Conservation (phyloP, 2,797 vertebrate genomes). For the Mormyrops attenuatus region DNA sequence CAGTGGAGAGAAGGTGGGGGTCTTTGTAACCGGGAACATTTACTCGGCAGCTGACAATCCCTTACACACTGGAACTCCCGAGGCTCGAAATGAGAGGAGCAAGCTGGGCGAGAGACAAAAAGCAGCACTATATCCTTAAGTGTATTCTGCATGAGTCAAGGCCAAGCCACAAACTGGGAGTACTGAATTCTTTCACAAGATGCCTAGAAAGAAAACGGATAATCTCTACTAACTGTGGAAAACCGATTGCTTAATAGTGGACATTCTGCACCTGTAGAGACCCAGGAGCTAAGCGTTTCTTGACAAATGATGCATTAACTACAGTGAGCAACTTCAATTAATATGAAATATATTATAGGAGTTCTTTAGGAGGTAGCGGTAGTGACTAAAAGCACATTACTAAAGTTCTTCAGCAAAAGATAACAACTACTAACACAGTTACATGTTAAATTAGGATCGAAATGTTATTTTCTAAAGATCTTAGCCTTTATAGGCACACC, state of each 20-base stretch:
- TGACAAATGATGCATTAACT: background rate
- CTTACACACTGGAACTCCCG: background rate
- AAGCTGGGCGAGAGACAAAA: background rate
- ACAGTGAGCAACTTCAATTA: background rate
- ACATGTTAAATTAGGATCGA: background rate
- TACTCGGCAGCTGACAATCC: background rate
- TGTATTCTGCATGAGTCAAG: background rate
- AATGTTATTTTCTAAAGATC: background rate
- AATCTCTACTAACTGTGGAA: background rate
- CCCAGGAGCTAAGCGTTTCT: background rate
- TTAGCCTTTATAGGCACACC: conserved; percentile 60
- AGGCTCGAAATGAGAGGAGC: background rate
- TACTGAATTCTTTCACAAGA: background rate
- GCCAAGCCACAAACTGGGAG: conserved; percentile 8
- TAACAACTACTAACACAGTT: background rate
- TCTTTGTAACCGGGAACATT: background rate
- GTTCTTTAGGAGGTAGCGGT: background rate
- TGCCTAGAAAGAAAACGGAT: background rate
- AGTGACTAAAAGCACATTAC: background rate
- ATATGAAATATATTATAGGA: background rate
- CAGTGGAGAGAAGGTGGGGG: background rate
- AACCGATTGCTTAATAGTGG: background rate
- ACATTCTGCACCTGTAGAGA: background rate
- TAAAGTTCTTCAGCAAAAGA: background rate
- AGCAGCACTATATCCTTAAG: background rate